Evolutionary conservation across 1,140 invertebrate genomes (phyloP).

Genomic region (Musca vetustissima): DNA sequence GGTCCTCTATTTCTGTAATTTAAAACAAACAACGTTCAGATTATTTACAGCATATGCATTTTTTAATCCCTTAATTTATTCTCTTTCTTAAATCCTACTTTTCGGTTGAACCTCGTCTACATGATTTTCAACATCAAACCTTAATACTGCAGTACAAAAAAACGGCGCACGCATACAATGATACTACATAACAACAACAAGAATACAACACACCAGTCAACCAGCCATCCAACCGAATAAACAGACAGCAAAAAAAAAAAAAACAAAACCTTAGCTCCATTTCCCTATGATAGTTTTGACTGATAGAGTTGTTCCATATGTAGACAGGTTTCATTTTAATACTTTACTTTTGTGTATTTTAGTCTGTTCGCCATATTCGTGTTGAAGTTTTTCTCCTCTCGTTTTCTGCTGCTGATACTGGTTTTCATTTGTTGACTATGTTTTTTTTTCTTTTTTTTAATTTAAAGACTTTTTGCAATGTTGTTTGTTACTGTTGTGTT

Average conservation of each 20-base stretch:
- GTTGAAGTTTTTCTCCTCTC: neutral
- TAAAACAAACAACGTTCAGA: no score
- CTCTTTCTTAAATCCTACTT: no score
- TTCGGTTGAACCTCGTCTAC: no score
- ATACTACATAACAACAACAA: neutral
- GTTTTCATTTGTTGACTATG: no score
- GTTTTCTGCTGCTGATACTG: no score
- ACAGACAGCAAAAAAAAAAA: neutral
- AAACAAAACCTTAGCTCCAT: neutral
- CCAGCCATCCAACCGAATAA: neutral
- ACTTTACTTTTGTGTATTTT: constrained; percentile 14
- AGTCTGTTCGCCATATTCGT: constrained; percentile 1
- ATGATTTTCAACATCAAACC: neutral
- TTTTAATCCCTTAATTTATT: no score
- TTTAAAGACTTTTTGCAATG: neutral
- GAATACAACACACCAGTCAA: no score
- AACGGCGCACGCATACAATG: neutral
- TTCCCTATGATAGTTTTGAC: constrained; percentile 20
- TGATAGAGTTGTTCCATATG: constrained; percentile 22
- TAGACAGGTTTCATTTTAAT: constrained; percentile 22
- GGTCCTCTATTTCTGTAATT: no score
- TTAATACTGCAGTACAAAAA: neutral
- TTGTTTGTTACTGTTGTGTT: neutral
- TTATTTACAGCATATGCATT: no score
- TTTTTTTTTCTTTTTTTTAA: no score